phyloP scores from a whole-genome alignment of 2,113 vertebrate genomes.

The Rhadina sibilatrix region DNA sequence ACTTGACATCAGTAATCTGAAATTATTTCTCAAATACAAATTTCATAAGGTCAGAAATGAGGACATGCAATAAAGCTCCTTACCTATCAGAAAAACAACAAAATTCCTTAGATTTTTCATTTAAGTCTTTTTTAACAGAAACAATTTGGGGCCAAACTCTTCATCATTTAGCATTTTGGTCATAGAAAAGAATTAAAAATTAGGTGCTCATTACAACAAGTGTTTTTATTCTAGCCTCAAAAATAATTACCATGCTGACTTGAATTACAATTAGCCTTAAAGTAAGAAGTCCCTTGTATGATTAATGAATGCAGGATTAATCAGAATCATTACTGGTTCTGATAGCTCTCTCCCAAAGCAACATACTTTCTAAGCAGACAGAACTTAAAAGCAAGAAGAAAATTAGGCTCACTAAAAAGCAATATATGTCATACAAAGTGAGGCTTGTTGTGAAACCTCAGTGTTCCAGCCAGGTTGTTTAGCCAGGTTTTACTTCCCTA shows the following conservation, averaged over 20 bases:
- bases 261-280: slow-evolving; percentile 68
- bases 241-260: slow-evolving; percentile 59
- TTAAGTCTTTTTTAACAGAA: not conserved
- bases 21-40: not conserved
- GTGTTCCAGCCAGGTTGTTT: slow-evolving; percentile 20
- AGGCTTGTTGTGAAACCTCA: slow-evolving; percentile 3
- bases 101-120: slow-evolving; percentile 20
- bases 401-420: slow-evolving; percentile 18
- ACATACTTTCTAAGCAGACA: not conserved
- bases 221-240: slow-evolving; percentile 62
- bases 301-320: slow-evolving; percentile 61
- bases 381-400: slow-evolving; percentile 45
- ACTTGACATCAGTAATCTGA: not conserved
- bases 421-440: slow-evolving; percentile 41
- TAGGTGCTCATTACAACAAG: slow-evolving; percentile 32
- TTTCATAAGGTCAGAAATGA: not conserved
- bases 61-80: not conserved
- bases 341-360: slow-evolving; percentile 54
- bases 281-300: slow-evolving; percentile 42
- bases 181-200: slow-evolving; percentile 34
- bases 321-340: slow-evolving; percentile 59
- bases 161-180: slow-evolving; percentile 45
- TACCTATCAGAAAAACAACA: slow-evolving; percentile 22
- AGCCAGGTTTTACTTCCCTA: slow-evolving; percentile 41
- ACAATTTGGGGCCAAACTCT: not conserved